These are phyloP conservation scores for Hyles euphorbiae DNA, from an alignment of 1,140 invertebrate species.

Conservation along the genomic window DNA sequence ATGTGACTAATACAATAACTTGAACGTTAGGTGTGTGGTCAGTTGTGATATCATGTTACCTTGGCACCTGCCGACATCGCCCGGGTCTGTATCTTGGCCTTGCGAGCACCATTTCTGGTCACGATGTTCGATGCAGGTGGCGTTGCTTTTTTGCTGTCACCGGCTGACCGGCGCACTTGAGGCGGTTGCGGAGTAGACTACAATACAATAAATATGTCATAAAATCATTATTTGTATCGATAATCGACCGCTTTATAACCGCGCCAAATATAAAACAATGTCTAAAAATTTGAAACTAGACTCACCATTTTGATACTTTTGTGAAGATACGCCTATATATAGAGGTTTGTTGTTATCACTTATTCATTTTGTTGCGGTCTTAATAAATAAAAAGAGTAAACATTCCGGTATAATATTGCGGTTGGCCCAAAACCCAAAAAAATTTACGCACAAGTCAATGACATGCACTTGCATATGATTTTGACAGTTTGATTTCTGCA, in stretches of 20 bases:
- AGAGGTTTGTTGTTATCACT: background rate
- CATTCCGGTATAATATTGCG: conserved; percentile 8
- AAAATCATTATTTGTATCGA: too few species aligned
- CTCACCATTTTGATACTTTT: too few species aligned
- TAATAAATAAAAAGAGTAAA: conserved; percentile 11
- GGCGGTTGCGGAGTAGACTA: conserved; percentile 56
- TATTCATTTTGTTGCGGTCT: conserved; percentile 9
- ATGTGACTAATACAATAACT: too few species aligned
- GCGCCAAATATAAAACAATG: conserved; percentile 11
- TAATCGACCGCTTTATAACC: background rate
- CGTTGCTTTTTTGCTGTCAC: conserved; percentile 58
- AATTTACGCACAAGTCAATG: conserved; percentile 8
- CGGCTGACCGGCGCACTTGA: conserved; percentile 44
- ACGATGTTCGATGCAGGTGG: conserved; percentile 61
- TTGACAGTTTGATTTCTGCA: conserved; percentile 7
- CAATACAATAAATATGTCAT: conserved; percentile 9
- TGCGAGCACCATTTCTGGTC: conserved; percentile 76
- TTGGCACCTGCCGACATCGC: conserved; percentile 74
- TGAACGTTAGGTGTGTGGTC: too few species aligned
- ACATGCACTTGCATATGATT: conserved; percentile 13
- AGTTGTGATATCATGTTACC: conserved; percentile 26
- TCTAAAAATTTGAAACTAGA: conserved; percentile 5
- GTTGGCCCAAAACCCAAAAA: conserved; percentile 1
- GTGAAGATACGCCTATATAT: background rate
- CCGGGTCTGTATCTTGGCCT: conserved; percentile 78